Conservation (phyloP, 2,797 vertebrate species). For the Scleropages formosus region DNA sequence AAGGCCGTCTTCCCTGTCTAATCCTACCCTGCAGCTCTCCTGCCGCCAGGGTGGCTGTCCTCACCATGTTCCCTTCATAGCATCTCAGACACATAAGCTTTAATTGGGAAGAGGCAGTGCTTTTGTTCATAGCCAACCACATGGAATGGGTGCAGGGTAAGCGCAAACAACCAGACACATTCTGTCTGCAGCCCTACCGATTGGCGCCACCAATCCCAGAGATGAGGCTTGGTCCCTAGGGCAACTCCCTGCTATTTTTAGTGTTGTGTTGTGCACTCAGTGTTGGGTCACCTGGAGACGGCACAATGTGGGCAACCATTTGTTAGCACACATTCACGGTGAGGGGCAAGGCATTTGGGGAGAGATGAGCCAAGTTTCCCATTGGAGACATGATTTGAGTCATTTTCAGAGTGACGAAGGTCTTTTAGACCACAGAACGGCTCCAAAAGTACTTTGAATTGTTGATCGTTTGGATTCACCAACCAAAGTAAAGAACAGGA, state of each 20-base stretch:
- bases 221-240: conserved; percentile 36
- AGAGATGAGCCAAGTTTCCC: too few species aligned
- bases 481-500: too few species aligned
- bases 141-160: conserved; percentile 54
- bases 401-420: too few species aligned
- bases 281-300: conserved; percentile 17
- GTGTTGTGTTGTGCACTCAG: neutral
- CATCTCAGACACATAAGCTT: conserved; percentile 57
- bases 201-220: conserved; percentile 49
- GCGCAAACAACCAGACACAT: conserved; percentile 47
- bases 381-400: too few species aligned
- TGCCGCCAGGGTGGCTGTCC: conserved; percentile 37
- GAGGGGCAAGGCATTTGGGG: too few species aligned
- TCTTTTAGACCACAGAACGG: neutral
- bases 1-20: conserved; percentile 49
- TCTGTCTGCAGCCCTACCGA: conserved; percentile 40
- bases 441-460: too few species aligned
- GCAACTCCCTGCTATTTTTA: conserved; percentile 8
- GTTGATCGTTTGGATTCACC: too few species aligned
- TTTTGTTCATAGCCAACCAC: conserved; percentile 58
- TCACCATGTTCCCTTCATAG: conserved; percentile 37
- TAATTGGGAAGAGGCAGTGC: conserved; percentile 55
- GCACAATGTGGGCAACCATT: neutral
- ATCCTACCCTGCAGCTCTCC: conserved; percentile 52
- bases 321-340: too few species aligned